A percentile compares a stretch with the other conserved stretches of the same genome.
phyloP scores from a whole-genome alignment of 2,797 vertebrate species.

The Chaunax sp. region DNA sequence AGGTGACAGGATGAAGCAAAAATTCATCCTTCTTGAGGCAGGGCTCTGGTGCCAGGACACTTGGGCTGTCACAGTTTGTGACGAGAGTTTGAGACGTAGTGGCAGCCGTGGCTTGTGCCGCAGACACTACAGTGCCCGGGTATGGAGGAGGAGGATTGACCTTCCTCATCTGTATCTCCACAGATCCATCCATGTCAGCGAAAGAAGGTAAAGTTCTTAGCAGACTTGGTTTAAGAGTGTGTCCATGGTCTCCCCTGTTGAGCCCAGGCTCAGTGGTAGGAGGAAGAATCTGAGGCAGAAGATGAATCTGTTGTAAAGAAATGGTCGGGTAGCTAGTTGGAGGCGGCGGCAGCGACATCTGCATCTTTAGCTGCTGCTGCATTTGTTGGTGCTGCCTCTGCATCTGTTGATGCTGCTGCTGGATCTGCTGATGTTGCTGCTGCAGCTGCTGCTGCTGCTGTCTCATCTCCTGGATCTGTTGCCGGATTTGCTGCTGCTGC shows the following conservation, averaged over 20 bases:
- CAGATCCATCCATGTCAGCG: conserved; percentile 84
- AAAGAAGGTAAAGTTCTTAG: conserved; percentile 80
- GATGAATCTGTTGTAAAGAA: conserved; percentile 84
- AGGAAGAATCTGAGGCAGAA: conserved; percentile 79
- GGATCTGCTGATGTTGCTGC: conserved; percentile 87
- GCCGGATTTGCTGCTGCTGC: conserved; percentile 84
- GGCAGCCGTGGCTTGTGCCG: conserved; percentile 47
- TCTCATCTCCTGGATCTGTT: conserved; percentile 85
- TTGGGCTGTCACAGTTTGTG: conserved; percentile 82
- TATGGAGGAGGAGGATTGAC: conserved; percentile 87
- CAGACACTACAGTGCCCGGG: conserved; percentile 77
- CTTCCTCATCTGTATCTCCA: conserved; percentile 91
- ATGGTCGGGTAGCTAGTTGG: conserved; percentile 83
- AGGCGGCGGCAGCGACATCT: conserved; percentile 82
- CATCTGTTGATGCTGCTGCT: conserved; percentile 86
- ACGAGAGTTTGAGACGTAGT: conserved; percentile 73
- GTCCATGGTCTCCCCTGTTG: conserved; percentile 84
- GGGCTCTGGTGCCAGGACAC: conserved; percentile 84
- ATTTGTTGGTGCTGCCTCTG: conserved; percentile 87
- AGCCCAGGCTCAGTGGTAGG: conserved; percentile 75
- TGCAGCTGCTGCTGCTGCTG: conserved; percentile 86
- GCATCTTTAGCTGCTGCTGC: conserved; percentile 87
- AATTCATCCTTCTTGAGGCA: conserved; percentile 94
- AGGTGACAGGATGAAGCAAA: conserved; percentile 87
- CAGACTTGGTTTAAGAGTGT: conserved; percentile 85